Evolutionary conservation across 1,140 invertebrate species (phyloP), one percentile per base, ranked within the genome.

Genomic region (Drosophila erecta): DNA sequence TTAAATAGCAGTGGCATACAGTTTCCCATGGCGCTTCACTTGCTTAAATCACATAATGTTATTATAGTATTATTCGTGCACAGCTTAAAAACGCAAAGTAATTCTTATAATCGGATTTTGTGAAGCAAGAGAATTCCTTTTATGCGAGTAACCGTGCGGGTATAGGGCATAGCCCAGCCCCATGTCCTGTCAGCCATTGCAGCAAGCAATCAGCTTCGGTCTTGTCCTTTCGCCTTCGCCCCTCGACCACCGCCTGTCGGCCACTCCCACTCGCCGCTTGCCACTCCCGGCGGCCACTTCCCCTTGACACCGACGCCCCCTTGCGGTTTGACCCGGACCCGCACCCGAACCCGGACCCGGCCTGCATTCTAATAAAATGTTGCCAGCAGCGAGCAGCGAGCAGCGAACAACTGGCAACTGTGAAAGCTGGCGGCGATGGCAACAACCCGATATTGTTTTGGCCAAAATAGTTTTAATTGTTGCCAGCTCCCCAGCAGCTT

Each of bases 381-480:
- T 86, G 71, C 38, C 49, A 84, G 58, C 60, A 58, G 80, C 50
- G 46, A 74, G 59, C 49, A 58, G 55, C 60, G 17, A 17, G 1
- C 17, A 17, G n/a, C n/a, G 64, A 57, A 54, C 59, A 65, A 50
- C 57, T 47, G 35, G 67, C 57, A 69, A 79, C 62, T 58, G 30
- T 10, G 20, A 59, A 40, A 49, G 53, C 64, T 75, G 70, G 33
- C 69, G 67, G 61, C 62, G 66, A 64, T 71, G 77, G 80, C 76
- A 76, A 80, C 81, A 70, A 72, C 83, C 60, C 83, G 83, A 86
- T 86, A 87, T 86, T 86, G 81, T 87, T 87, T 87, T 86, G 79
- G 65, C 60, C 78, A 86, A 86, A 86, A 86, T 87, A 86, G 83
- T 85, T 85, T 85, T 85, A 85, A 85, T 85, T 85, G 83, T 81